A percentile compares a stretch with the other conserved stretches of the same genome.
Evolutionary conservation across 2,797 vertebrate genomes (phyloP).

Genomic region (Thalassophryne amazonica): DNA sequence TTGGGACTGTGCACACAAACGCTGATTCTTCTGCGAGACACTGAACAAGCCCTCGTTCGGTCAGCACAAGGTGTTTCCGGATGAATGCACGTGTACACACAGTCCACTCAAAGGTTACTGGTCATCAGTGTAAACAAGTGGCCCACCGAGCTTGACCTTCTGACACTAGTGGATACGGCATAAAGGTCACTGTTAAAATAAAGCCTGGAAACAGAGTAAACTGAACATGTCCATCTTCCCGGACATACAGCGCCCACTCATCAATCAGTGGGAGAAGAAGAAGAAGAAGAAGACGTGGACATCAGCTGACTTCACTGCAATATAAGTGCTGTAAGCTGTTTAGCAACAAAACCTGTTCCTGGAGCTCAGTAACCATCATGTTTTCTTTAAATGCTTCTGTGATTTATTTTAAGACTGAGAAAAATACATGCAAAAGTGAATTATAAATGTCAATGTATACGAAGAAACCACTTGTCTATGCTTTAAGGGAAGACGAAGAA

Average conservation of each 20-base stretch:
- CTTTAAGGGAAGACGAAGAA: too few relatives aligned
- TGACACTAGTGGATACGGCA: slow-evolving; percentile 22
- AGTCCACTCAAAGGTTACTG: slow-evolving; percentile 29
- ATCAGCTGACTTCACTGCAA: slow-evolving; percentile 11
- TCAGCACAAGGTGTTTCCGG: slow-evolving; percentile 19
- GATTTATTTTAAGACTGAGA: slow-evolving; percentile 39
- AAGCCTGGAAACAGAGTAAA: slow-evolving; percentile 57
- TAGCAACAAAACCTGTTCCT: slow-evolving; percentile 46
- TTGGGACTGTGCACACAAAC: slow-evolving; percentile 19
- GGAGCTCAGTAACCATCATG: background rate
- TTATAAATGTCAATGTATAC: slow-evolving; percentile 14
- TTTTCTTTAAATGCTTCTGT: slow-evolving; percentile 15
- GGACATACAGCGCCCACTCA: slow-evolving; percentile 51
- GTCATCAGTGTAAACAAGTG: slow-evolving; percentile 35
- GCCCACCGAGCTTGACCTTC: slow-evolving; percentile 39
- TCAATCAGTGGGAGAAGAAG: slow-evolving; percentile 32
- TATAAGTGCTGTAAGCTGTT: slow-evolving; percentile 50
- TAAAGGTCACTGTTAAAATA: slow-evolving; percentile 61
- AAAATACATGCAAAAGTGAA: slow-evolving; percentile 11
- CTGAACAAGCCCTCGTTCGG: slow-evolving; percentile 20
- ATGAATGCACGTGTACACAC: slow-evolving; percentile 24
- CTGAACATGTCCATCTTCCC: slow-evolving; percentile 60
- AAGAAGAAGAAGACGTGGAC: slow-evolving; percentile 10
- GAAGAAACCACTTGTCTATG: too few relatives aligned
- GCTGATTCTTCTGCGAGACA: slow-evolving; percentile 28